Base-by-base conservation (phyloP, 2,888 invertebrate genomes). In the Ochropleura plecta region DNA sequence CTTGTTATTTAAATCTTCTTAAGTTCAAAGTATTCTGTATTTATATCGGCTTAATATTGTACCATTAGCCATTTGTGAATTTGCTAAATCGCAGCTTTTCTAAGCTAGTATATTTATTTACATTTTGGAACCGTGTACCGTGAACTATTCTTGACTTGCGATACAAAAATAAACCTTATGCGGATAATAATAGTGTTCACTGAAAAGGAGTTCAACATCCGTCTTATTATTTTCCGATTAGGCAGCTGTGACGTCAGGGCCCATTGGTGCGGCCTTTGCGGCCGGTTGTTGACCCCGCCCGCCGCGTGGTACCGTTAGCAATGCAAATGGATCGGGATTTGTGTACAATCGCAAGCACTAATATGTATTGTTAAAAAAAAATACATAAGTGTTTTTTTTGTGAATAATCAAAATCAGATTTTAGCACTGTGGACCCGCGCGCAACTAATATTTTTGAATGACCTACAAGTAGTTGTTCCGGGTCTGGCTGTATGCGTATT, bases 231-330 rank as follows among this genome's bases (percentile, higher is more conserved):
- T 84, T 85, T 83, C 75, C 75, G 79, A 84, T 87, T 86, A 85
- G 83, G 73, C 70, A 74, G 67, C n/a, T 49, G 73, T 93, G 94
- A 94, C 95, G 94, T 95, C 94, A 94, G 83, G 63, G 71, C 77
- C 81, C 88, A 88, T 86, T 81, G 85, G 79, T 73, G 80, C 91
- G 94, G 92, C 95, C 95, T 95, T 94, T 93, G 92, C 92, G 94
- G 92, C 87, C 93, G 94, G 94, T 92, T 91, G 87, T 83, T 84
- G 93, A 92, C 92, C 88, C 87, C 88, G 77, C 68, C 59, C 75
- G 76, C 62, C 51, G 44, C 71, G 73, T 68, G 79, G 88, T 85
- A 91, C 94, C 93, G 94, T 94, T 94, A 92, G 87, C 90, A 88
- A 89, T 90, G 90, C 89, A 90, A 91, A 91, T 90, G 85, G 71